Conservation (phyloP, 2,113 vertebrate species). For the Pterophyllum scalare region DNA sequence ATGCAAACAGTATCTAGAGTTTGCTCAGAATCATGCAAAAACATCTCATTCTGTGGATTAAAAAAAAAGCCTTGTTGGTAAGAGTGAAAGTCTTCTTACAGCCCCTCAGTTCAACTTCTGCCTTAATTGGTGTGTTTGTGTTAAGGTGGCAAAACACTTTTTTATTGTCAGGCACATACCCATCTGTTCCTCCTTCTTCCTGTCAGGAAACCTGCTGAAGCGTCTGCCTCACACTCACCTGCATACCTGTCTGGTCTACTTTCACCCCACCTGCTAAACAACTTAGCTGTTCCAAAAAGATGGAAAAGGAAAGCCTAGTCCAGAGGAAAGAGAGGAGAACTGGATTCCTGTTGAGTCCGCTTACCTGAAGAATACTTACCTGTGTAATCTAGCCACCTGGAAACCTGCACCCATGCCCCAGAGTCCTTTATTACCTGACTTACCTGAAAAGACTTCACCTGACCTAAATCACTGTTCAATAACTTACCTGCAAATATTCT, state of each 20-base stretch:
- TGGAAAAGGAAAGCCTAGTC: not conserved
- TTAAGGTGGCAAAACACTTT: too few species aligned
- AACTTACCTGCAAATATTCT: not conserved
- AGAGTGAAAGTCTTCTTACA: not conserved
- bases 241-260: not conserved
- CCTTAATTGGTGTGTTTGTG: too few species aligned
- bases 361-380: too few species aligned
- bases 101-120: too few species aligned
- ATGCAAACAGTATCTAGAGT: not conserved
- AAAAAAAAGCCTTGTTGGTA: not conserved
- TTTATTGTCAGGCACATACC: too few species aligned
- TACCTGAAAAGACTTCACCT: not conserved
- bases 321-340: not conserved
- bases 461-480: not conserved
- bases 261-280: not conserved
- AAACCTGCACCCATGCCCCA: not conserved
- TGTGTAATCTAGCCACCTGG: not conserved
- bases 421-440: not conserved
- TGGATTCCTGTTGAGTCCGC: not conserved
- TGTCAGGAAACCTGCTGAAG: too few species aligned
- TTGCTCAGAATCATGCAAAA: too few species aligned
- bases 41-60: not conserved
- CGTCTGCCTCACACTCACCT: too few species aligned
- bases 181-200: too few species aligned
- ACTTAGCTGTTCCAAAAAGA: too few species aligned